phyloP scores from a whole-genome alignment of 2,113 vertebrate genomes.

The Silurus meridionalis region DNA sequence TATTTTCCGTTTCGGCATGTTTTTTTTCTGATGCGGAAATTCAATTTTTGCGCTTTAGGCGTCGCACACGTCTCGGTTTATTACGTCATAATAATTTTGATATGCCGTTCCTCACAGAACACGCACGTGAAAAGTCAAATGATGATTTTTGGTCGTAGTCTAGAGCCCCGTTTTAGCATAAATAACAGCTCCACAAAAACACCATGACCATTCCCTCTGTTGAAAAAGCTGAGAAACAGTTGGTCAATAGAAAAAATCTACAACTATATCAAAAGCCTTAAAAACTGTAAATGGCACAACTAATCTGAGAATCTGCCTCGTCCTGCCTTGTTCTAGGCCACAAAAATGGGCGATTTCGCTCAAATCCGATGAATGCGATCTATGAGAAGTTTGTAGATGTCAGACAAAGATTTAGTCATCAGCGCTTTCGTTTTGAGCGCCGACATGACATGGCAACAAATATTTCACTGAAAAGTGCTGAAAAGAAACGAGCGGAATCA shows the following conservation, averaged over 20 bases:
- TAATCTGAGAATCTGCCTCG: neutral
- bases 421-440: neutral
- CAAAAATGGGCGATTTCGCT: conserved; percentile 13
- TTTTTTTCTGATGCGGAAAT: too few species aligned
- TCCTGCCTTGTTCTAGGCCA: neutral
- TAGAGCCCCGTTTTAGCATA: too few species aligned
- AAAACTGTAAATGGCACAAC: neutral
- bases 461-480: conserved; percentile 4
- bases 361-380: conserved; percentile 1
- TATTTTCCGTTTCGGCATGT: too few species aligned
- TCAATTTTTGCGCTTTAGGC: too few species aligned
- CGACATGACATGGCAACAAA: conserved; percentile 35
- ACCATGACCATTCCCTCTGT: neutral
- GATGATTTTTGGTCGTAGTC: too few species aligned
- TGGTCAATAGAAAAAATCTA: neutral
- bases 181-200: neutral
- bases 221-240: neutral
- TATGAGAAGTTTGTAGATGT: conserved; percentile 19
- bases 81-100: too few species aligned
- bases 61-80: too few species aligned
- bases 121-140: too few species aligned
- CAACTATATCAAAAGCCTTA: neutral
- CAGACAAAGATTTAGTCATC: conserved; percentile 49
- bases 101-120: too few species aligned
- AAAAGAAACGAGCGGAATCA: conserved; percentile 26